phyloP scores from a whole-genome alignment of 2,113 vertebrate species.

The Cercocebus atys region DNA sequence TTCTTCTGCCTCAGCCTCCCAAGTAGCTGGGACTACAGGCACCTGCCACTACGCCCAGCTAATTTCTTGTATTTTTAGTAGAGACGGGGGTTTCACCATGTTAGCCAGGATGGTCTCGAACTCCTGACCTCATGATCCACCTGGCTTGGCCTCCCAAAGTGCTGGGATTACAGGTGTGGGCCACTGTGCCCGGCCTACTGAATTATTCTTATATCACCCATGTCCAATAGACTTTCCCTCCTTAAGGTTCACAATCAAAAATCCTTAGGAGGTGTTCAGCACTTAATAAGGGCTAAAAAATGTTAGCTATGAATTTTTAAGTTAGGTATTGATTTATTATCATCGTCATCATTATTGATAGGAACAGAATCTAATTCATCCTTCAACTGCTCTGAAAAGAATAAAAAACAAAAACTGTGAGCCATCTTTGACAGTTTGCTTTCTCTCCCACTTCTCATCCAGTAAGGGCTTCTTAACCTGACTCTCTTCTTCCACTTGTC shows the following conservation, averaged over 20 bases:
- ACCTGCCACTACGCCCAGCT: no score
- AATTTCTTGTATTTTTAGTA: no score
- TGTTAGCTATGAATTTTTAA: slow-evolving; percentile 6
- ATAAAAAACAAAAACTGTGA: neutral
- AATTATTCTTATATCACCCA: neutral
- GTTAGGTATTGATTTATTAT: slow-evolving; percentile 40
- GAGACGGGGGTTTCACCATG: no score
- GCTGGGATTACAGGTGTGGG: no score
- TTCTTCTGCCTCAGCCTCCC: no score
- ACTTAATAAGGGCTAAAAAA: slow-evolving; percentile 23
- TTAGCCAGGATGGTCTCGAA: no score
- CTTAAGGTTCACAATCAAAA: neutral
- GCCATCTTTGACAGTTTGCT: neutral
- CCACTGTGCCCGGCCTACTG: no score
- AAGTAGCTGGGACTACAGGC: no score
- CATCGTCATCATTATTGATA: slow-evolving; percentile 29
- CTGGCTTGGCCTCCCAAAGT: no score
- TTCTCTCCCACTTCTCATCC: neutral
- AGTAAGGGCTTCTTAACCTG: neutral
- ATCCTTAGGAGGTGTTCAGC: neutral
- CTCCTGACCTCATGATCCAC: no score
- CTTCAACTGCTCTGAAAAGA: neutral
- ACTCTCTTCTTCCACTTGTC: neutral
- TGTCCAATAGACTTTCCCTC: neutral
- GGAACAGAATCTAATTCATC: neutral